Evolutionary conservation across 2,113 vertebrate species (phyloP), one percentile per base, ranked within the genome.

Genomic region (Ceyx melanurus): DNA sequence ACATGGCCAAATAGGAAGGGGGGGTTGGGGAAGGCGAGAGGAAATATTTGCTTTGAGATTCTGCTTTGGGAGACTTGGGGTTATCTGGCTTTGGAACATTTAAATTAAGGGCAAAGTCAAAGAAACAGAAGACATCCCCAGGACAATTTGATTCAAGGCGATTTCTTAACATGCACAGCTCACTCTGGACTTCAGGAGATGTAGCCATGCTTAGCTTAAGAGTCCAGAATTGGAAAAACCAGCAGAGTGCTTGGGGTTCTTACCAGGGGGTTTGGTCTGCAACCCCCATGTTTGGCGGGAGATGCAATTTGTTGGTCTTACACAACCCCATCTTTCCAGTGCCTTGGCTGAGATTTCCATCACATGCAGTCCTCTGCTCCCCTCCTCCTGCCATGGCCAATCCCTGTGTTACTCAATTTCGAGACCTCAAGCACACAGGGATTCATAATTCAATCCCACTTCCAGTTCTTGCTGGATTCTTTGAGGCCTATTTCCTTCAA

Each of bases 11-110:
- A 86, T 81, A 70, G 8, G 11, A 26, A 9, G 11, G 2, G 14
- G 11, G 3, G 9, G 31, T 37, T 37, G 37, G 37, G 37, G 37
- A 37, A 5, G 5, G 15, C 2, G 1, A 43, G 28, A 56, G 13
- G 13, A 77, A 92, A 82, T 84, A 48, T 42, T 93, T 92, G 7
- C 77, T 78, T 84, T 85, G 72, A 95, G 86, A 64, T 81, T 91
- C 53, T 78, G 40, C 66, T 76, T 68, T 57, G 74, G 62, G 66
- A 82, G 9, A 46, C 28, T 72, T 43, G 31, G 50, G n/a, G 77
- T 86, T 92, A 89, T 92, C 75, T 82, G 77, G 45, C 20, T 58
- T 82, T 87, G 46, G 42, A 33, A 29, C 25, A 25, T 12, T 37
- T 46, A 42, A 87, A 64, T 80, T 82, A 79, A 75, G 70, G 89